Conservation (phyloP, 1,140 invertebrate species). For the Notospermus geniculatus region DNA sequence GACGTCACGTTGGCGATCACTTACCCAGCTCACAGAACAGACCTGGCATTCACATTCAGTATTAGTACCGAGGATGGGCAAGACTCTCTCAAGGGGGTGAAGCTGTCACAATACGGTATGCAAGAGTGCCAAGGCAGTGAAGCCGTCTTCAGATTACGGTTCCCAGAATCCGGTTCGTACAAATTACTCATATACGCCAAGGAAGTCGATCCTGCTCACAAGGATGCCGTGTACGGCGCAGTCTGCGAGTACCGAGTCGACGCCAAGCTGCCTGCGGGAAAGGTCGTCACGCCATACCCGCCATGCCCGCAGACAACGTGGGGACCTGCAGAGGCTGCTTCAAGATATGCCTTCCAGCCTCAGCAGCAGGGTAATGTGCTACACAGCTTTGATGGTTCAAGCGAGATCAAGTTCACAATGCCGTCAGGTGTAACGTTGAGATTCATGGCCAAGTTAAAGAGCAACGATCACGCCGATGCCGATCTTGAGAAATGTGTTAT, state of each 20-base stretch:
- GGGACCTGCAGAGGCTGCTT: constrained; percentile 34
- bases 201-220: constrained; percentile 49
- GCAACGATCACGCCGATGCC: constrained; percentile 40
- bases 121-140: constrained; percentile 50
- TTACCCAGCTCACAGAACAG: constrained; percentile 39
- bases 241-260: constrained; percentile 55
- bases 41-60: constrained; percentile 53
- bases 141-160: constrained; percentile 51
- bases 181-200: constrained; percentile 55
- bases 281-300: constrained; percentile 46
- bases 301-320: constrained; percentile 53
- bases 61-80: constrained; percentile 48
- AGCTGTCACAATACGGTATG: constrained; percentile 51
- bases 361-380: constrained; percentile 48
- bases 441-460: constrained; percentile 55
- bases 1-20: constrained; percentile 45
- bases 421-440: constrained; percentile 39
- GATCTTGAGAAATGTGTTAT: constrained; percentile 51
- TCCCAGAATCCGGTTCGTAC: constrained; percentile 50
- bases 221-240: constrained; percentile 53
- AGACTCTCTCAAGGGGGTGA: constrained; percentile 46
- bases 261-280: constrained; percentile 5
- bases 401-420: constrained; percentile 43
- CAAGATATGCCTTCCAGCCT: constrained; percentile 45
- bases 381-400: constrained; percentile 45